A percentile compares a stretch with the other conserved stretches of the same genome.
Conservation (phyloP, 2,797 vertebrate species). For the Anabacerthia variegaticeps region DNA sequence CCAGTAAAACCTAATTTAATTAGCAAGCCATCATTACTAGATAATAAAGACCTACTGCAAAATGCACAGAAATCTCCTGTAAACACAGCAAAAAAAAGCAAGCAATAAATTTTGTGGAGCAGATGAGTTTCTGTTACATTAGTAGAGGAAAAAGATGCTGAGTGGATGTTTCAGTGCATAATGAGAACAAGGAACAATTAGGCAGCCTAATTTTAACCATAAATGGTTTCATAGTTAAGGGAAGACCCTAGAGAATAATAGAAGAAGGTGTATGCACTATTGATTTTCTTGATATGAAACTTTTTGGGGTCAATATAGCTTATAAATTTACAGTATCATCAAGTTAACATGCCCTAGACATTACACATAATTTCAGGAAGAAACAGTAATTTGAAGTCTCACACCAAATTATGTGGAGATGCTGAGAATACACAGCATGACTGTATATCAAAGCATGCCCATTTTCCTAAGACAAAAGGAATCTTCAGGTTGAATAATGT, state of each 20-base stretch:
- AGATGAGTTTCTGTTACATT: constrained; percentile 76
- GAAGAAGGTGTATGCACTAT: background rate
- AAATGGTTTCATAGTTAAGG: constrained; percentile 59
- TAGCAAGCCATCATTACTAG: constrained; percentile 79
- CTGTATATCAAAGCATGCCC: background rate
- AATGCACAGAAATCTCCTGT: constrained; percentile 73
- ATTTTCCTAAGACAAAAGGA: background rate
- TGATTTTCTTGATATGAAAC: background rate
- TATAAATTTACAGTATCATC: background rate
- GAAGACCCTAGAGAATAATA: constrained; percentile 13
- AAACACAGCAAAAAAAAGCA: constrained; percentile 60
- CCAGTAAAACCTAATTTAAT: constrained; percentile 81
- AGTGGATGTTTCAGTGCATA: constrained; percentile 72
- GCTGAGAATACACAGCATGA: background rate
- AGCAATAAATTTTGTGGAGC: constrained; percentile 76
- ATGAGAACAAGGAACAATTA: constrained; percentile 67
- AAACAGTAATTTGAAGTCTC: background rate
- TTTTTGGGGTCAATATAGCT: background rate
- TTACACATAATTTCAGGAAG: background rate
- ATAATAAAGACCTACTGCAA: constrained; percentile 78
- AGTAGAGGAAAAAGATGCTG: constrained; percentile 74
- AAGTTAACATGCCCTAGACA: background rate
- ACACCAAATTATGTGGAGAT: background rate
- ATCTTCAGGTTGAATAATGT: background rate
- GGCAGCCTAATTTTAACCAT: constrained; percentile 53